Evolutionary conservation across 2,888 invertebrate genomes (phyloP).

Genomic region (Drosophila merina): DNA sequence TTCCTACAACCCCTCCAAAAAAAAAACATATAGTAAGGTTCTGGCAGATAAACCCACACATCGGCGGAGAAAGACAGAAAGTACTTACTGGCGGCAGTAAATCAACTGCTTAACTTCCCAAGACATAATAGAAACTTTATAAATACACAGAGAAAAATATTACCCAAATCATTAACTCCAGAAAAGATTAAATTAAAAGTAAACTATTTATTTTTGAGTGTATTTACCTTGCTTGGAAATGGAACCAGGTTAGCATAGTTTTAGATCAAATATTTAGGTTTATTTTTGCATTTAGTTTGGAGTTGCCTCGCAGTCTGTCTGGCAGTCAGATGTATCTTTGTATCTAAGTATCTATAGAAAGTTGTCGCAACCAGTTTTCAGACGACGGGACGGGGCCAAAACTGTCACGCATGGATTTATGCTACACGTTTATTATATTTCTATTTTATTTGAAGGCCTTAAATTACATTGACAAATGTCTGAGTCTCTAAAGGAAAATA

Average conservation of each 20-base stretch:
- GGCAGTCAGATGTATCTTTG: constrained; percentile 32
- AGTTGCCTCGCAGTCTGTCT: constrained; percentile 20
- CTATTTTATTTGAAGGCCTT: constrained; percentile 73
- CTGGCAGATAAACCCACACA: constrained; percentile 46
- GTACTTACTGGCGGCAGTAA: constrained; percentile 58
- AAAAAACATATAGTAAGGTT: constrained; percentile 30
- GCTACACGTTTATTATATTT: constrained; percentile 75
- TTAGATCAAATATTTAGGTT: constrained; percentile 71
- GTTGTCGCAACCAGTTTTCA: constrained; percentile 77
- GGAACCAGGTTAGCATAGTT: constrained; percentile 75
- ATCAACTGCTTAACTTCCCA: constrained; percentile 65
- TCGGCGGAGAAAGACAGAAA: constrained; percentile 24
- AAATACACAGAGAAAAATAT: background rate
- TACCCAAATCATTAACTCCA: background rate
- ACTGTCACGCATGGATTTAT: constrained; percentile 76
- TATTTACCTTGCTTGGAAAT: constrained; percentile 25
- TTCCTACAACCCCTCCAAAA: constrained; percentile 1
- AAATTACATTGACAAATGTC: constrained; percentile 59
- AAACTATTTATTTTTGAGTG: background rate
- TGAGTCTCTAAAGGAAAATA: background rate
- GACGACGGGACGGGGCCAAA: constrained; percentile 14
- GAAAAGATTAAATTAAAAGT: background rate
- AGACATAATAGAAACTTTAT: constrained; percentile 42
- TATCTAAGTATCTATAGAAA: constrained; percentile 64
- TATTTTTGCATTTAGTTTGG: constrained; percentile 61